Evolutionary conservation across 2,113 vertebrate species (phyloP).

Genomic region (Chrysochloris asiatica): DNA sequence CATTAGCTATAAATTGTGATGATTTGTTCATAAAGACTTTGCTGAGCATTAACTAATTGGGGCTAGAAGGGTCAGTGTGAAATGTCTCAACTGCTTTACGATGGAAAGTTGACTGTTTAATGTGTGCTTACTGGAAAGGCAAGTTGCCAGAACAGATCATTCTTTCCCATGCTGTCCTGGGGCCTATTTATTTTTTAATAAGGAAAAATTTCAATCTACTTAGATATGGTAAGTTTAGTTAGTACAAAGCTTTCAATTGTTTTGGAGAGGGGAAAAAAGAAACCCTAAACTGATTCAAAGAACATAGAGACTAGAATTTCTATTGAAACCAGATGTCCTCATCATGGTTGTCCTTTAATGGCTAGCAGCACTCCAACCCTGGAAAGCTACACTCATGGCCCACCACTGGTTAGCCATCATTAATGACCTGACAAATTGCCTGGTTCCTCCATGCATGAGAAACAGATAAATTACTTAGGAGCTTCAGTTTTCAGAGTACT

Average conservation of each 20-base stretch:
- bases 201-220: constrained; percentile 24
- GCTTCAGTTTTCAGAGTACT: background rate
- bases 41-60: background rate
- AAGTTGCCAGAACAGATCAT: background rate
- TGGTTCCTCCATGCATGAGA: background rate
- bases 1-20: background rate
- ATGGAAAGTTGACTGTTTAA: background rate
- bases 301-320: constrained; percentile 34
- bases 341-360: constrained; percentile 30
- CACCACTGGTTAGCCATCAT: background rate
- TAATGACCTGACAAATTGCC: background rate
- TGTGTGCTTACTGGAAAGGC: background rate
- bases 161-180: background rate
- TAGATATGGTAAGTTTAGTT: constrained; percentile 52
- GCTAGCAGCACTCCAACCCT: background rate
- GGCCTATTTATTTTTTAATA: constrained; percentile 22
- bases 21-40: constrained; percentile 27
- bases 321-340: constrained; percentile 59
- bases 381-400: background rate
- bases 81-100: background rate
- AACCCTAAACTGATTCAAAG: constrained; percentile 36
- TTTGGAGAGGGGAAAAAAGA: background rate
- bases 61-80: constrained; percentile 13
- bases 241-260: constrained; percentile 47
- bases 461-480: background rate